These are phyloP conservation scores for Zaprionus lineosus DNA, from an alignment of 2,888 invertebrate genomes.

Conservation along the genomic window DNA sequence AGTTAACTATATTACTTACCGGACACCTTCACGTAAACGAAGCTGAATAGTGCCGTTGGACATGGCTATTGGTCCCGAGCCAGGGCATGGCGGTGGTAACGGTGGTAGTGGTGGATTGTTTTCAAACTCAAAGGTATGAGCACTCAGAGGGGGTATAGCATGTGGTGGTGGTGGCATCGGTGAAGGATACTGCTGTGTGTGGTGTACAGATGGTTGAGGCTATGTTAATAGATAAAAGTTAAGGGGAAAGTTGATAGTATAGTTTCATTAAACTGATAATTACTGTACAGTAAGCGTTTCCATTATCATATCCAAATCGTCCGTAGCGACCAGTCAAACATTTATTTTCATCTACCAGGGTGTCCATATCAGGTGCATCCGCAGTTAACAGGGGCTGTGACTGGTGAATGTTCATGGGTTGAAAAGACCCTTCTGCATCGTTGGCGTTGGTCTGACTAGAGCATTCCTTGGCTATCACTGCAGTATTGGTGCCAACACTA, in stretches of 20 bases:
- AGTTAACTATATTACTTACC: slow-evolving; percentile 81
- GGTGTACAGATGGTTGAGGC: slow-evolving; percentile 50
- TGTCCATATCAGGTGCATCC: slow-evolving; percentile 52
- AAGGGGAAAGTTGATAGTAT: too few relatives aligned
- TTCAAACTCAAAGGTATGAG: slow-evolving; percentile 77
- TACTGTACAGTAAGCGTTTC: slow-evolving; percentile 71
- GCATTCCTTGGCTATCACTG: slow-evolving; percentile 67
- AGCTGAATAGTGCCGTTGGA: slow-evolving; percentile 92
- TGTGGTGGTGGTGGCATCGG: slow-evolving; percentile 81
- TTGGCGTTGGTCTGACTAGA: slow-evolving; percentile 61
- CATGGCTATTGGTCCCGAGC: slow-evolving; percentile 84
- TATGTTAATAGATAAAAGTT: too few relatives aligned
- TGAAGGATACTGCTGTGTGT: slow-evolving; percentile 71
- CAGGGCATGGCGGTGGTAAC: slow-evolving; percentile 72
- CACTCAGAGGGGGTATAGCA: slow-evolving; percentile 72
- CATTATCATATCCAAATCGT: slow-evolving; percentile 74
- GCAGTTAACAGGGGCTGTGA: slow-evolving; percentile 52
- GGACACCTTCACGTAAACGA: slow-evolving; percentile 89
- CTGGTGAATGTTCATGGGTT: slow-evolving; percentile 56
- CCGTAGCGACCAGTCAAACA: slow-evolving; percentile 67
- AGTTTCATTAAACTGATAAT: neutral
- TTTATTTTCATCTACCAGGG: slow-evolving; percentile 47
- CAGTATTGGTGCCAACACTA: slow-evolving; percentile 66
- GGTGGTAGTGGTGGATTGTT: slow-evolving; percentile 75
- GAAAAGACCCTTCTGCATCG: slow-evolving; percentile 35